Conservation (phyloP, 2,888 invertebrate species). For the Cephus nigrinus region DNA sequence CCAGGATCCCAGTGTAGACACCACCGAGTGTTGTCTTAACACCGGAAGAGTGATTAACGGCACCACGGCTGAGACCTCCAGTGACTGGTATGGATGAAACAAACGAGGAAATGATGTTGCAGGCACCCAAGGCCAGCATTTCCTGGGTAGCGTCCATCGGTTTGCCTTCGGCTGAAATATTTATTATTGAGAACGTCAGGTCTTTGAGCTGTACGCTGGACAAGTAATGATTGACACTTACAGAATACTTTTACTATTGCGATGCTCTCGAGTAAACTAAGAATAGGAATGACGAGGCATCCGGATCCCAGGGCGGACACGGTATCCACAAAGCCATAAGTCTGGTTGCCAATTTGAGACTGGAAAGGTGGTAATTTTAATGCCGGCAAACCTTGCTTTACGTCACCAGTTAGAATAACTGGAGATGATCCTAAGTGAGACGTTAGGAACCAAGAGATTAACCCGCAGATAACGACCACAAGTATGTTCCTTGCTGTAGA, state of each 20-base stretch:
- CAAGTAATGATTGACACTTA: slow-evolving; percentile 53
- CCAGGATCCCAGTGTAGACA: slow-evolving; percentile 72
- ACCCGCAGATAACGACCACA: slow-evolving; percentile 77
- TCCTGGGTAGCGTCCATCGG: slow-evolving; percentile 78
- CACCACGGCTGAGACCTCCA: slow-evolving; percentile 74
- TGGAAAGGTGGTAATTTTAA: slow-evolving; percentile 76
- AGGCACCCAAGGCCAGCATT: slow-evolving; percentile 74
- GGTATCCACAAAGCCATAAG: slow-evolving; percentile 71
- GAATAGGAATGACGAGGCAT: slow-evolving; percentile 74
- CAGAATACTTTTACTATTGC: slow-evolving; percentile 80
- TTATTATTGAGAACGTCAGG: neutral
- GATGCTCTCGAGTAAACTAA: slow-evolving; percentile 77
- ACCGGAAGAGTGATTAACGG: slow-evolving; percentile 79
- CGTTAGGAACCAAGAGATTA: slow-evolving; percentile 76
- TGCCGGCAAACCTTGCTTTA: slow-evolving; percentile 77
- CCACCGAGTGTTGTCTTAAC: slow-evolving; percentile 77
- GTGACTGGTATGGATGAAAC: slow-evolving; percentile 77
- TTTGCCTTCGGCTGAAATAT: slow-evolving; percentile 69
- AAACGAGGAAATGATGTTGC: slow-evolving; percentile 77
- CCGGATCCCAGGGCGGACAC: slow-evolving; percentile 74
- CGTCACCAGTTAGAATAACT: slow-evolving; percentile 77
- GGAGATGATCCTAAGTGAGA: slow-evolving; percentile 70
- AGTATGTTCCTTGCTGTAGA: slow-evolving; percentile 82
- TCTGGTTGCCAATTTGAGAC: slow-evolving; percentile 70
- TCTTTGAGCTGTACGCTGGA: neutral